Conservation (phyloP, 35 echinoderm and acorn worm genomes). For the Lytechinus variegatus region DNA sequence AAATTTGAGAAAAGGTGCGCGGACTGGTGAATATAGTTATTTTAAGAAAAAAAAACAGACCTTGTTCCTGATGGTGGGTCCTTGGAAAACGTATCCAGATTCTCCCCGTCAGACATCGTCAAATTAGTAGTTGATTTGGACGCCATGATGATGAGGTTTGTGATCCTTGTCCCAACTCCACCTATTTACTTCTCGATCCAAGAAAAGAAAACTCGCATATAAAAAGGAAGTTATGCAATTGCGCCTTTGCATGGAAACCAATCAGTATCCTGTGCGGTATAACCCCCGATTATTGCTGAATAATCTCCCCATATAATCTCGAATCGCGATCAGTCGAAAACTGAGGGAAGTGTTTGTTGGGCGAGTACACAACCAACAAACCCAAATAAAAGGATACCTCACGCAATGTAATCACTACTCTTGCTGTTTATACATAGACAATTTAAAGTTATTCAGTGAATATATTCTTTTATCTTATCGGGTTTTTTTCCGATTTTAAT, state of each 20-base stretch:
- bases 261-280: background rate
- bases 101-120: background rate
- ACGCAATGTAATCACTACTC: background rate
- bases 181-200: background rate
- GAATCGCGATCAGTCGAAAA: background rate
- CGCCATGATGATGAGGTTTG: background rate
- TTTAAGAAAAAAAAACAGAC: background rate
- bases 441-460: no score
- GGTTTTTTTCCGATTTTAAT: no score
- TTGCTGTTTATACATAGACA: no score
- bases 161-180: background rate
- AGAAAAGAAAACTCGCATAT: background rate
- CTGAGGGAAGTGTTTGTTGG: background rate
- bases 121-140: background rate
- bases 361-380: background rate
- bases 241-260: background rate
- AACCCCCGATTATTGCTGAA: background rate
- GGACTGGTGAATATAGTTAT: no score
- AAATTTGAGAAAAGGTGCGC: no score
- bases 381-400: background rate
- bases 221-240: background rate
- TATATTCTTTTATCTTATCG: no score
- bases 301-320: background rate
- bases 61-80: background rate
- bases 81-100: background rate